These are phyloP conservation scores for Eleutherodactylus coqui DNA, from an alignment of 2,797 vertebrate species.

Conservation along the genomic window DNA sequence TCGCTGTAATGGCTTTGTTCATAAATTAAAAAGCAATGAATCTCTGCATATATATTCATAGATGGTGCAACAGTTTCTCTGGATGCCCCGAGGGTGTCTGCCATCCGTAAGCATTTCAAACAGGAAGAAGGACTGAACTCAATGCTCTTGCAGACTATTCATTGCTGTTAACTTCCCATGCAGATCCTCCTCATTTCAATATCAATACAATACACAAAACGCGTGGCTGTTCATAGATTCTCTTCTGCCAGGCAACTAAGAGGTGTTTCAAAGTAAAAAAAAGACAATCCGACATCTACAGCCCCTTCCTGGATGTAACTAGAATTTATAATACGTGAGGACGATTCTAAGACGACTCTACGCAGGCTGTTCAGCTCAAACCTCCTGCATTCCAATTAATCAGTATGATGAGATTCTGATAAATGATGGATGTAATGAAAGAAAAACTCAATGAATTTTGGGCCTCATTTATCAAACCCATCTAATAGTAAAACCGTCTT, in stretches of 20 bases:
- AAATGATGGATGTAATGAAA: too few relatives aligned
- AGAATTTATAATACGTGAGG: not conserved
- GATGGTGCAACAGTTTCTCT: constrained; percentile 34
- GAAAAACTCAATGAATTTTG: too few relatives aligned
- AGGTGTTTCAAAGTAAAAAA: not conserved
- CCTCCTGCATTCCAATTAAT: too few relatives aligned
- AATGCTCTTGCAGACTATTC: not conserved
- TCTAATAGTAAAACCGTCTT: too few relatives aligned
- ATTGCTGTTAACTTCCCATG: constrained; percentile 17
- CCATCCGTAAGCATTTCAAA: constrained; percentile 43
- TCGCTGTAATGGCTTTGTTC: constrained; percentile 59
- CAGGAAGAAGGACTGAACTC: constrained; percentile 22
- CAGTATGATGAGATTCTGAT: too few relatives aligned
- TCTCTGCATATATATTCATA: constrained; percentile 57
- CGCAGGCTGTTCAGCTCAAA: too few relatives aligned
- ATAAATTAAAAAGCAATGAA: constrained; percentile 61
- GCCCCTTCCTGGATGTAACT: not conserved
- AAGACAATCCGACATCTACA: not conserved
- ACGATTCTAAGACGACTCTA: not conserved
- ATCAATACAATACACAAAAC: constrained; percentile 30
- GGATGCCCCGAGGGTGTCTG: constrained; percentile 49
- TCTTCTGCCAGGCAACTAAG: not conserved
- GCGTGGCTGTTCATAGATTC: not conserved
- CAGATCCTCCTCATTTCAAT: constrained; percentile 25
- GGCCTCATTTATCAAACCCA: too few relatives aligned